Conservation (phyloP, 2,888 invertebrate genomes). For the Drosophila mulleri region DNA sequence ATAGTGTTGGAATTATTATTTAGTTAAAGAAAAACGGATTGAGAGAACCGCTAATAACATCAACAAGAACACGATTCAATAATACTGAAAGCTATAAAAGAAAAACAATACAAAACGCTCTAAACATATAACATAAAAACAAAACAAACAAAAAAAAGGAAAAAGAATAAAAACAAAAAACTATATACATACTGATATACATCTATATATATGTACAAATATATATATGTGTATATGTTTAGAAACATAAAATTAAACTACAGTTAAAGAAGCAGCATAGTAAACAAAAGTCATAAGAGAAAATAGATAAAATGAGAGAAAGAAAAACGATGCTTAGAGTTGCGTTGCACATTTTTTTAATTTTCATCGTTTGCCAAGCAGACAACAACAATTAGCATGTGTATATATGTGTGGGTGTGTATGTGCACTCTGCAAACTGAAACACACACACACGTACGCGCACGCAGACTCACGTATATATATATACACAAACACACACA, state of each 20-base stretch:
- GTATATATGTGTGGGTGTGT: constrained; percentile 16
- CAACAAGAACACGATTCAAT: constrained; percentile 48
- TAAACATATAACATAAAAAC: constrained; percentile 57
- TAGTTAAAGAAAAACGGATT: constrained; percentile 66
- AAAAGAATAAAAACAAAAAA: constrained; percentile 38
- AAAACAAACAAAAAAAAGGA: constrained; percentile 9
- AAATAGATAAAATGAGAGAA: constrained; percentile 42
- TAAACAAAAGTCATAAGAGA: constrained; percentile 57
- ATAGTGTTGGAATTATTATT: constrained; percentile 81
- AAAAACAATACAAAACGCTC: constrained; percentile 74
- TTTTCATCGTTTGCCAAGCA: constrained; percentile 80
- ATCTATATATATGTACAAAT: constrained; percentile 53
- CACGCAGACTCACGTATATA: constrained; percentile 20
- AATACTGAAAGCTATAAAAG: constrained; percentile 60
- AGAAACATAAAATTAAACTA: constrained; percentile 69
- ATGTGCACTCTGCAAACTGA: constrained; percentile 17
- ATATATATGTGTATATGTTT: constrained; percentile 42
- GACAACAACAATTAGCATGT: constrained; percentile 60
- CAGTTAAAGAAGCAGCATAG: constrained; percentile 62
- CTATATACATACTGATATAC: constrained; percentile 61
- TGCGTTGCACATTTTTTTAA: constrained; percentile 79
- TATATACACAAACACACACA: constrained; percentile 41
- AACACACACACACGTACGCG: constrained; percentile 26
- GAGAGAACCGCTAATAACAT: constrained; percentile 57
- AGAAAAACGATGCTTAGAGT: constrained; percentile 72